Evolutionary conservation across 2,797 vertebrate genomes (phyloP).

Genomic region (Dryobates pubescens): DNA sequence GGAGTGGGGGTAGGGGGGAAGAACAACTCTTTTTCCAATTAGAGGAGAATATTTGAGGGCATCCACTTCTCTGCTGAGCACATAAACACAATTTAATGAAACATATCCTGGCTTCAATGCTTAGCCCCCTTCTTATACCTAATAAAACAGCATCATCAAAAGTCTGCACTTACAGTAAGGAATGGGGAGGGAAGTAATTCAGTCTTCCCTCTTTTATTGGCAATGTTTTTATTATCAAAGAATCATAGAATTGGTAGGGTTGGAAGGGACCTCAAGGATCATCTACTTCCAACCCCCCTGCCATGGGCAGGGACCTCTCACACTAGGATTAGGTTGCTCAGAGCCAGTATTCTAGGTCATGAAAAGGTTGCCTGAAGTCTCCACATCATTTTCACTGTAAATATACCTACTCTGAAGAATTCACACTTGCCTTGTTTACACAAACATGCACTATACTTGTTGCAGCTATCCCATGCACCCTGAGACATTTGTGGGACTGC

Average conservation of each 20-base stretch:
- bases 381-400: neutral
- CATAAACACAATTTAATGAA: neutral
- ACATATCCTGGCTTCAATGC: neutral
- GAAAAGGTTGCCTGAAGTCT: neutral
- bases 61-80: neutral
- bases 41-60: neutral
- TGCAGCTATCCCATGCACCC: neutral
- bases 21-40: neutral
- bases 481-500: accelerated
- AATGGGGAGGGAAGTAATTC: neutral
- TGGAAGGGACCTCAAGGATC: no score
- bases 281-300: no score
- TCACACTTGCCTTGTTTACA: neutral
- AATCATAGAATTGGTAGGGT: no score
- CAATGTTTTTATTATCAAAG: neutral
- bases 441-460: accelerated
- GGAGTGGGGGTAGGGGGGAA: no score
- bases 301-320: no score
- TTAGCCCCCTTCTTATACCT: neutral
- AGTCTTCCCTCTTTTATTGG: neutral
- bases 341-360: neutral
- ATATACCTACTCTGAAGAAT: neutral
- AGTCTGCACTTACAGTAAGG: neutral
- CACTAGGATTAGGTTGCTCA: no score
- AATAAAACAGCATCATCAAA: neutral